Evolutionary conservation across 2,113 vertebrate genomes (phyloP).

Genomic region (Marcusenius ussheri): DNA sequence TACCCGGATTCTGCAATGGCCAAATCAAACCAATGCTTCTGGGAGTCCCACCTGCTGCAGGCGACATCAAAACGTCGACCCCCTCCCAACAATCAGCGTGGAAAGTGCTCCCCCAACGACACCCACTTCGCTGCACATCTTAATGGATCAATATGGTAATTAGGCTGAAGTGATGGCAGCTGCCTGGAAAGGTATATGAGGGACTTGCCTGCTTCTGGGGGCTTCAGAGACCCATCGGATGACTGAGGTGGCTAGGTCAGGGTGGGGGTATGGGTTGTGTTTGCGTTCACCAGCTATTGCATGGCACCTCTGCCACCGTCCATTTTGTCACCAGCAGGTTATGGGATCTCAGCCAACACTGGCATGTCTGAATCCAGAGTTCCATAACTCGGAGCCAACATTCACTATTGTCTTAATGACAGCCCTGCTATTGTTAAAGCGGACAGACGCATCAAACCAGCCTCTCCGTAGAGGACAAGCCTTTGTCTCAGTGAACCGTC

Average conservation of each 20-base stretch:
- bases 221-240: neutral
- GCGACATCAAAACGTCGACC: neutral
- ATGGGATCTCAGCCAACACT: constrained; percentile 22
- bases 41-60: constrained; percentile 7
- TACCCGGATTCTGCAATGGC: neutral
- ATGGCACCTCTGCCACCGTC: constrained; percentile 20
- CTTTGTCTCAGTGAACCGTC: neutral
- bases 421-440: neutral
- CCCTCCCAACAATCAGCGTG: neutral
- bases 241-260: neutral
- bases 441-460: constrained; percentile 8
- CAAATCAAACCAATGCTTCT: neutral
- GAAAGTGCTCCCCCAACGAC: neutral
- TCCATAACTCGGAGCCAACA: neutral
- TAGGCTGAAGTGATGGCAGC: constrained; percentile 12
- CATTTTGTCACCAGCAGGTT: constrained; percentile 26
- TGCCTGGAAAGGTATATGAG: neutral
- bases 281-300: constrained; percentile 29
- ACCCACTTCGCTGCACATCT: neutral
- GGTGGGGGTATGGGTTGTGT: neutral
- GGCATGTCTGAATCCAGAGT: constrained; percentile 9
- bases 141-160: constrained; percentile 22
- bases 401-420: constrained; percentile 24
- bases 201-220: neutral
- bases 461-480: neutral